These are phyloP conservation scores for Trichogramma evanescens DNA, from an alignment of 2,888 invertebrate genomes.

Conservation along the genomic window DNA sequence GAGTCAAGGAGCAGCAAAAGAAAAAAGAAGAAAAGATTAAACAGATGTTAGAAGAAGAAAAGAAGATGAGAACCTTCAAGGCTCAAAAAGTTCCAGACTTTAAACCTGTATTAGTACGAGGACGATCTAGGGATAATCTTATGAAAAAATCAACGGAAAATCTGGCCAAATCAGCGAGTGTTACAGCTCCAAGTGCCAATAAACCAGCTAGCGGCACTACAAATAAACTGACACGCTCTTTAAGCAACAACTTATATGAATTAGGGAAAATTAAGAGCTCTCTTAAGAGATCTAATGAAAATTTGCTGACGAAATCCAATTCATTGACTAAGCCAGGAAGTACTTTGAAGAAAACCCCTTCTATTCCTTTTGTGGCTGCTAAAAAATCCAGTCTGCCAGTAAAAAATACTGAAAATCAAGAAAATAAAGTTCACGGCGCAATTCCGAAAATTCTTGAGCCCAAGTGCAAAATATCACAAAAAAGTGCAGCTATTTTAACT, in stretches of 20 bases:
- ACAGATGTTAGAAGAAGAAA: constrained; percentile 54
- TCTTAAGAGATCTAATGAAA: constrained; percentile 22
- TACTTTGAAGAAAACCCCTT: constrained; percentile 12
- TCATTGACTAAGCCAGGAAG: not conserved
- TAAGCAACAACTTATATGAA: constrained; percentile 12
- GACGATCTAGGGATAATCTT: constrained; percentile 33
- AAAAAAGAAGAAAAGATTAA: constrained; percentile 59
- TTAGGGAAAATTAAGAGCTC: constrained; percentile 20
- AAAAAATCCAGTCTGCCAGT: constrained; percentile 5
- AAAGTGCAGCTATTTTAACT: constrained; percentile 12
- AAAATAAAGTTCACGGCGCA: not conserved
- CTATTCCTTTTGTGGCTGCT: constrained; percentile 10
- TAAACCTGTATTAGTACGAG: constrained; percentile 45
- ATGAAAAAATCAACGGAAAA: constrained; percentile 24
- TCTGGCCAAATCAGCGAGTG: not conserved
- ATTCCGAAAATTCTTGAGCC: constrained; percentile 21
- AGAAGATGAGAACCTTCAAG: constrained; percentile 60
- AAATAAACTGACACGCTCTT: not conserved
- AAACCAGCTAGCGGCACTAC: not conserved
- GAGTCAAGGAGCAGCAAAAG: constrained; percentile 54
- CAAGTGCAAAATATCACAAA: constrained; percentile 20
- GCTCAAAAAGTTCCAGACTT: constrained; percentile 62
- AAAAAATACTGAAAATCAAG: constrained; percentile 9
- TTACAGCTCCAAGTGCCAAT: not conserved
- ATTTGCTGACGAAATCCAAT: constrained; percentile 1